A percentile compares a stretch with the other conserved stretches of the same genome.
These are phyloP conservation scores for Phalacrocorax aristotelis DNA, from an alignment of 2,113 vertebrate species.

Conservation along the genomic window DNA sequence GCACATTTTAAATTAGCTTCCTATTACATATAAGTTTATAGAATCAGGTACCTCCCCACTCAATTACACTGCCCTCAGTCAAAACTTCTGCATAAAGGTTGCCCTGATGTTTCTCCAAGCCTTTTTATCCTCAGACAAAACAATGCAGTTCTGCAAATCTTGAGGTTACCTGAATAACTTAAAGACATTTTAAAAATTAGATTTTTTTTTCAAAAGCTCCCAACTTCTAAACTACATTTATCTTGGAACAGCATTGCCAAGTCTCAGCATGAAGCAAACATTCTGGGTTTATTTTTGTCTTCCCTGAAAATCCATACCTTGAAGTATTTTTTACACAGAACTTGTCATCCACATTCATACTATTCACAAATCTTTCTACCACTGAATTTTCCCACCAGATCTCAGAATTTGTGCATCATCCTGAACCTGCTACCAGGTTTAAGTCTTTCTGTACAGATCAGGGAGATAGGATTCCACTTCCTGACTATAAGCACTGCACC, in stretches of 20 bases:
- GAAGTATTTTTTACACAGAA: background rate
- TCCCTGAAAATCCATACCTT: background rate
- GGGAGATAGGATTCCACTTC: background rate
- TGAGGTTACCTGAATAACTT: background rate
- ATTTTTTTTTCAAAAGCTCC: background rate
- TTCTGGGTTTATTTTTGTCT: constrained; percentile 14
- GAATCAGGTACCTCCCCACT: background rate
- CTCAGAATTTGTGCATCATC: background rate
- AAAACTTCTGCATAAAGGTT: background rate
- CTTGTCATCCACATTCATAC: background rate
- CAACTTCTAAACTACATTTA: background rate
- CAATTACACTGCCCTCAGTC: too few relatives aligned
- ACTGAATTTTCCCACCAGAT: background rate
- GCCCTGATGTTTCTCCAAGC: background rate
- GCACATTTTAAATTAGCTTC: background rate
- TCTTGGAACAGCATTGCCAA: constrained; percentile 3
- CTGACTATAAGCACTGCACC: background rate
- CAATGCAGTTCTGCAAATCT: background rate
- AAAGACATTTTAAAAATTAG: background rate
- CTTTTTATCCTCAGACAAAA: background rate
- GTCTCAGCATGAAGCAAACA: background rate
- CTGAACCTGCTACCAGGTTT: background rate
- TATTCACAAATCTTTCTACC: background rate
- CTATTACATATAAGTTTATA: background rate
- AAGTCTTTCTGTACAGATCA: background rate